Evolutionary conservation across 2,888 invertebrate genomes (phyloP).

Genomic region (Congeria kusceri): DNA sequence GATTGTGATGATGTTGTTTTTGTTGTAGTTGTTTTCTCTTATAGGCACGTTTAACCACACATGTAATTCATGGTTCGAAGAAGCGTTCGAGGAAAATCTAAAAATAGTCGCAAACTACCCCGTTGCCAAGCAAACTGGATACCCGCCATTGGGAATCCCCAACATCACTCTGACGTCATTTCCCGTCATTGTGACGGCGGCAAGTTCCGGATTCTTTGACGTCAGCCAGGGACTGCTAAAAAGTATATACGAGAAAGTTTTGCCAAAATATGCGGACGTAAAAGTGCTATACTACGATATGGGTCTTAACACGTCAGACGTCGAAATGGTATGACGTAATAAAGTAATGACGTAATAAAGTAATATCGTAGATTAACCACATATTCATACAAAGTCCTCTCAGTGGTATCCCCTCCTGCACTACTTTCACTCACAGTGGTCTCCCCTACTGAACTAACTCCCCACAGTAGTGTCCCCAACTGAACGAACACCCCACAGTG

Average conservation of each 20-base stretch:
- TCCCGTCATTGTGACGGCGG: constrained; percentile 66
- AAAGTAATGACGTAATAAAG: too few species aligned
- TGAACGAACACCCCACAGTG: too few species aligned
- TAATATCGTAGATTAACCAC: too few species aligned
- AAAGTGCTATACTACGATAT: constrained; percentile 59
- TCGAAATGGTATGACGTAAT: constrained; percentile 30
- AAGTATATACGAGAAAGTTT: constrained; percentile 31
- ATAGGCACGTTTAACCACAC: constrained; percentile 17
- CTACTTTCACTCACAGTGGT: too few species aligned
- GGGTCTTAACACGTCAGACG: constrained; percentile 38
- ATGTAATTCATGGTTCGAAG: constrained; percentile 42
- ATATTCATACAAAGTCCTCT: too few species aligned
- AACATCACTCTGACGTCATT: constrained; percentile 42
- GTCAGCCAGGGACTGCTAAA: constrained; percentile 48
- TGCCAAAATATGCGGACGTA: constrained; percentile 39
- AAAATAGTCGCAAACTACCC: constrained; percentile 31
- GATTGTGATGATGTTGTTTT: too few species aligned
- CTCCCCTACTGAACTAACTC: too few species aligned
- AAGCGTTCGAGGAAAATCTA: constrained; percentile 37
- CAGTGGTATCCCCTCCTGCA: too few species aligned
- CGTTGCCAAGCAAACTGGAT: not conserved
- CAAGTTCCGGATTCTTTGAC: constrained; percentile 46
- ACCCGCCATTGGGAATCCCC: not conserved
- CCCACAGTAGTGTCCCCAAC: too few species aligned
- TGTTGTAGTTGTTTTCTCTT: too few species aligned